These are phyloP conservation scores for Eidolon dupreanum DNA, from an alignment of 2,797 vertebrate species.

Conservation along the genomic window DNA sequence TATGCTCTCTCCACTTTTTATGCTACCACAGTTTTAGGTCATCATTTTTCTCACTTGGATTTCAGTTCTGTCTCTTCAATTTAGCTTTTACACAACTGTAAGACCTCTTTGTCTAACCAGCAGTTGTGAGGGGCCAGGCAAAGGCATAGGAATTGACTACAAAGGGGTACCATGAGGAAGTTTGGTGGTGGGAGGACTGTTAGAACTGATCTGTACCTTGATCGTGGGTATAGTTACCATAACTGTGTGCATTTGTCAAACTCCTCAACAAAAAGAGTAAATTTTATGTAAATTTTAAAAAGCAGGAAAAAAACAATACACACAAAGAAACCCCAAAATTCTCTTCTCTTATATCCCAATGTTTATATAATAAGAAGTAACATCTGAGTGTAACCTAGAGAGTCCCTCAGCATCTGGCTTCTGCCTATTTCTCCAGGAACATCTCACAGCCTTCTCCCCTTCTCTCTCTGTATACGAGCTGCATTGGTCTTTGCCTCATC, in stretches of 20 bases:
- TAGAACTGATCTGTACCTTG: background rate
- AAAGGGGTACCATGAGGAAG: background rate
- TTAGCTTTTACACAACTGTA: background rate
- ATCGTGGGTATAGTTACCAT: background rate
- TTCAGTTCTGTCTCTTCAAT: background rate
- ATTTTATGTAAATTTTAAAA: background rate
- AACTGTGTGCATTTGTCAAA: background rate
- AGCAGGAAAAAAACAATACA: background rate
- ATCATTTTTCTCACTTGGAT: background rate
- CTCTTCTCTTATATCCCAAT: background rate
- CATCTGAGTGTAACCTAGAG: background rate
- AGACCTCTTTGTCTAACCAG: background rate
- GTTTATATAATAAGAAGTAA: background rate
- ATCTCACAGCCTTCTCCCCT: rapidly evolving
- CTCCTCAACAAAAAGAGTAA: background rate
- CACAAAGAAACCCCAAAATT: background rate
- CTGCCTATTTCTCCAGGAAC: background rate
- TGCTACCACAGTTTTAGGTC: background rate
- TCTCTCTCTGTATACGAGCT: background rate
- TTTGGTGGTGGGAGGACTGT: no score
- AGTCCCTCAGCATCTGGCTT: background rate
- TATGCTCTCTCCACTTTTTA: background rate
- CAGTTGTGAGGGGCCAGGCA: background rate
- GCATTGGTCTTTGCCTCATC: background rate
- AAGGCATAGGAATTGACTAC: background rate